Percentiles rank a stretch among this genome's conserved stretches.
Conservation (phyloP, 2,797 vertebrate genomes). For the Tarsius wallacei region DNA sequence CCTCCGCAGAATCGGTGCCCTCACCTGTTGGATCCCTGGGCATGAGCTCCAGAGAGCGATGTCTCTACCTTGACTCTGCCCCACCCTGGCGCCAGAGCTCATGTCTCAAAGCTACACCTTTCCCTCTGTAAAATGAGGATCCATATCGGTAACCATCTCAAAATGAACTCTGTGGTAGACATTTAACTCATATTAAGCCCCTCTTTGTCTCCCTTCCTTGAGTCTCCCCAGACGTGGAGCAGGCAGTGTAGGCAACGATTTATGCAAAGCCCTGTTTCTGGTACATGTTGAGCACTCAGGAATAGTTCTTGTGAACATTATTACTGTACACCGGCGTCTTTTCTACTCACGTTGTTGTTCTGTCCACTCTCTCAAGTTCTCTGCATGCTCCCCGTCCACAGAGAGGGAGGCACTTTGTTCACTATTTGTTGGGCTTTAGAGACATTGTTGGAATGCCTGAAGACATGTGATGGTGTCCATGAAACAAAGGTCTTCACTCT, state of each 20-base stretch:
- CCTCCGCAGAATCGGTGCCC: not conserved
- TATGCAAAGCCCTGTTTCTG: not conserved
- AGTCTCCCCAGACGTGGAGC: too few species aligned
- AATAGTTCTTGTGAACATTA: not conserved
- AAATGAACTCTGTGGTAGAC: too few species aligned
- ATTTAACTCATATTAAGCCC: too few species aligned
- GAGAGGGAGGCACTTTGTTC: not conserved
- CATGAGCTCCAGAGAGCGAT: too few species aligned
- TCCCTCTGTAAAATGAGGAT: not conserved
- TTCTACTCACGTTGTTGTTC: not conserved
- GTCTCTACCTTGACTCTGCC: not conserved
- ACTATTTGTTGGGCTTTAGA: not conserved
- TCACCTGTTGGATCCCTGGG: not conserved
- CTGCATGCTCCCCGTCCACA: not conserved
- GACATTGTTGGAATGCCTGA: not conserved
- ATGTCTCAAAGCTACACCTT: not conserved
- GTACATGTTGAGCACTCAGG: not conserved
- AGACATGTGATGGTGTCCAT: not conserved
- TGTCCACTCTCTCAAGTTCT: not conserved
- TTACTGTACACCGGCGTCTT: not conserved
- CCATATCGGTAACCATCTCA: not conserved
- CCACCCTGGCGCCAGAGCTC: not conserved
- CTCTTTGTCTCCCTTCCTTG: too few species aligned
- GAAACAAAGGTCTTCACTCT: not conserved
- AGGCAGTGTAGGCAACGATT: too few species aligned